phyloP scores from a whole-genome alignment of 2,888 invertebrate genomes.

The Cephus spinipes region DNA sequence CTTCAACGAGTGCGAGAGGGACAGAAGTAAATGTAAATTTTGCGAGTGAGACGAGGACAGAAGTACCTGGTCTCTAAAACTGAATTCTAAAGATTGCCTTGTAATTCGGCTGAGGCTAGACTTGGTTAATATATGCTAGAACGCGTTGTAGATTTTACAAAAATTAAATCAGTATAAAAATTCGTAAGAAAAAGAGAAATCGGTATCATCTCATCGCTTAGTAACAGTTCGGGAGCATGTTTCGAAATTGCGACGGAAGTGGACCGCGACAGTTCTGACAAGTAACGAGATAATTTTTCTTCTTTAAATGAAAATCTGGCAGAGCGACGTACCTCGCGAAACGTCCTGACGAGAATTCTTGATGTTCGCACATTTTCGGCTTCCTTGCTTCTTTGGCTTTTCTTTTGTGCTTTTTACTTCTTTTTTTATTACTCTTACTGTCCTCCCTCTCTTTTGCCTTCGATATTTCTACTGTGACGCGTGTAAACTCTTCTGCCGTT shows the following conservation, averaged over 20 bases:
- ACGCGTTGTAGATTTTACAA: neutral
- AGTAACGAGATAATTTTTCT: neutral
- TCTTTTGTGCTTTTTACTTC: neutral
- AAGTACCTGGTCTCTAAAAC: neutral
- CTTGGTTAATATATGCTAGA: neutral
- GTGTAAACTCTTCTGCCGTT: neutral
- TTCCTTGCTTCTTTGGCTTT: too few species aligned
- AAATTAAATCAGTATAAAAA: neutral
- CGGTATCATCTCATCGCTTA: neutral
- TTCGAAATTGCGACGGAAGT: neutral
- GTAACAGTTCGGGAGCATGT: neutral
- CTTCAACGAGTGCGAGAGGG: neutral
- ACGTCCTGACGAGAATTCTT: too few species aligned
- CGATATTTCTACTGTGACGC: neutral
- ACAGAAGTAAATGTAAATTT: neutral
- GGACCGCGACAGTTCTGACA: neutral
- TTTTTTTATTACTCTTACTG: neutral
- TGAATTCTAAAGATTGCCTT: neutral
- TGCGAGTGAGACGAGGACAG: neutral
- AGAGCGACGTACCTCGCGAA: neutral
- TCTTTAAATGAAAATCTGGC: neutral
- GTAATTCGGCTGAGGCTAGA: neutral
- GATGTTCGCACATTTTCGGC: too few species aligned
- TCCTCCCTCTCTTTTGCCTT: neutral
- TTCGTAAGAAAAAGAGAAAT: neutral